Base-by-base conservation (phyloP, 2,113 vertebrate species). In the Barnardius zonarius region DNA sequence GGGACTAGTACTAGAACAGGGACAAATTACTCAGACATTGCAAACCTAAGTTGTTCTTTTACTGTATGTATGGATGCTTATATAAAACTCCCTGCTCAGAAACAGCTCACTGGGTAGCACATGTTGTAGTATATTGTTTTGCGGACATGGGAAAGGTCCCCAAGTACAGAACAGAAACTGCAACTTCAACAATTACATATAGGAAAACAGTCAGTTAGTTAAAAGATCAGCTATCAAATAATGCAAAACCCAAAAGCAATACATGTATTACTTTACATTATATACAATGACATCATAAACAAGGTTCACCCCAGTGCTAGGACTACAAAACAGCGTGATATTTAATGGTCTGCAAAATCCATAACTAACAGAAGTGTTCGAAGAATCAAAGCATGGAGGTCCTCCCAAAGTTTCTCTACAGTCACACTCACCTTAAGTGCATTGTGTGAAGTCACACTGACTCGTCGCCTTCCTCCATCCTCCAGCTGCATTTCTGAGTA, bases 401-500 rank as follows among this genome's bases (percentile, higher is more conserved):
- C 20, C 18, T 27, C 28, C 30, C 43, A 22, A 25, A 20, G 27
- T 13, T 69, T 43, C 88, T 85, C 27, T 35, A 31, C 80, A 10
- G 17, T 19, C 49, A 27, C 66, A 43, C 95, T 97, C 98, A 99
- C 99, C 99, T 99, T 99, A 77, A 99, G 99, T 8, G 99, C 96
- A 41, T 97, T 98, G 97, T 99, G 99, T 31, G 99, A 98, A 39
- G 98, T 98, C 88, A 99, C 97, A 22, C 99, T 99, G 61, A 98
- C 96, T 88, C 99, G 97, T 25, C 99, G 97, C 59, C 99, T 97
- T 31, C 98, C 99, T 28, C 98, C 98, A 0, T 99, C 99, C 95
- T 99, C 99, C 97, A 99, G 97, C 91, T 99, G 99, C 99, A 99
- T 99, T 97, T 99, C 99, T 0, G 99, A 99, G 97, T 98, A 99